Evolutionary conservation across 2,888 invertebrate genomes (phyloP).

Genomic region (Eristalis intricaria): DNA sequence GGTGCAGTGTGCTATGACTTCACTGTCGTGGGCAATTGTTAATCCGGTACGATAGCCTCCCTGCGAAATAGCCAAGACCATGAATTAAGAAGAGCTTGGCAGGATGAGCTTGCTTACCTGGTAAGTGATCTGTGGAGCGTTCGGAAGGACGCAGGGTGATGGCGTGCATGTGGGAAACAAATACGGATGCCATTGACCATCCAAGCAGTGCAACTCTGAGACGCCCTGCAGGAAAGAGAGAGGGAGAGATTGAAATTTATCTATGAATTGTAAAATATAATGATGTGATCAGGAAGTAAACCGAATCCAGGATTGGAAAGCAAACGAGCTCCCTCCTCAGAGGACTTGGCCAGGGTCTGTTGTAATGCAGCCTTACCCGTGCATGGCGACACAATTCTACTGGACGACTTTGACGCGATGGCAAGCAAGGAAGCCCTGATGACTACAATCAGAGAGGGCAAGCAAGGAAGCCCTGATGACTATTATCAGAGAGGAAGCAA

Average conservation of each 20-base stretch:
- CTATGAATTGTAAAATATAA: no score
- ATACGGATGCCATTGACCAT: conserved; percentile 91
- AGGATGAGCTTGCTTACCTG: conserved; percentile 75
- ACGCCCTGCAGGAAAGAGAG: conserved; percentile 83
- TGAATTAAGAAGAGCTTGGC: background rate
- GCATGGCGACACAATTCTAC: no score
- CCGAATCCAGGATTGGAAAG: no score
- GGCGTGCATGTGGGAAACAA: conserved; percentile 90
- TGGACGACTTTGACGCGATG: no score
- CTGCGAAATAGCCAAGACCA: conserved; percentile 76
- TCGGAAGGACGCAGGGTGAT: conserved; percentile 81
- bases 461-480: no score
- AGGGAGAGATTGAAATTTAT: background rate
- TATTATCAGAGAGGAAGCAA: no score
- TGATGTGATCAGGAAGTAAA: no score
- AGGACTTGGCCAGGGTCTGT: no score
- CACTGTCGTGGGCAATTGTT: conserved; percentile 91
- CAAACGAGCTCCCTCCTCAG: no score
- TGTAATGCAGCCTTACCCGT: no score
- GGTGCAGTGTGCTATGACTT: conserved; percentile 89
- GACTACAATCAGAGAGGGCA: no score
- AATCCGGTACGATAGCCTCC: conserved; percentile 90
- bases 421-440: no score
- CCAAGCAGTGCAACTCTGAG: conserved; percentile 88
- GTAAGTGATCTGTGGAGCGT: conserved; percentile 79